phyloP scores from a whole-genome alignment of 2,797 vertebrate species.

The Xiphophorus birchmanni region DNA sequence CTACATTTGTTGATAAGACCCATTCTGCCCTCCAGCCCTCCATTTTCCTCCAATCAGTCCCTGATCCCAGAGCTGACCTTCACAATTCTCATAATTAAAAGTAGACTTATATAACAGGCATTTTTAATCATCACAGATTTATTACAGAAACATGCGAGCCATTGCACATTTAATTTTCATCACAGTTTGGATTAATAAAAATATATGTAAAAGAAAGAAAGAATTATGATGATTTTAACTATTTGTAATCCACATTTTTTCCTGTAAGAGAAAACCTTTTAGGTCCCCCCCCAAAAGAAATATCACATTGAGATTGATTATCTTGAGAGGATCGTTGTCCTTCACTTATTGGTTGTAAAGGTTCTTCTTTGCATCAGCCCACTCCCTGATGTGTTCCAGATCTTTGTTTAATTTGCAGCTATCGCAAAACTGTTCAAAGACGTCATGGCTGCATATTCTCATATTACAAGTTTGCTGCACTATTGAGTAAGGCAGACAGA shows the following conservation, averaged over 20 bases:
- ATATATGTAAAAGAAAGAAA: not conserved
- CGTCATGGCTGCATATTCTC: not conserved
- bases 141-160: not conserved
- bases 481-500: not conserved
- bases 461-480: not conserved
- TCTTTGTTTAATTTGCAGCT: slow-evolving; percentile 1
- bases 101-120: not conserved
- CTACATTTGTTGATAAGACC: not conserved
- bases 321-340: not conserved
- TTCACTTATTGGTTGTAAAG: not conserved
- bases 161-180: not conserved
- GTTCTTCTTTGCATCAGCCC: not conserved
- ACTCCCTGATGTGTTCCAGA: not conserved
- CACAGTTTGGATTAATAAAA: not conserved
- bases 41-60: not conserved
- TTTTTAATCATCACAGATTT: not conserved
- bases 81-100: not conserved
- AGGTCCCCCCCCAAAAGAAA: not conserved
- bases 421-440: not conserved
- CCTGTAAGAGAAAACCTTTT: not conserved
- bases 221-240: not conserved
- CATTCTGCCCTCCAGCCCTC: not conserved
- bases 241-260: not conserved
- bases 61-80: not conserved
- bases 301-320: not conserved